Evolutionary conservation across 2,888 invertebrate species (phyloP), one percentile per base, ranked within the genome.

Genomic region (Aphidoletes aphidimyza): DNA sequence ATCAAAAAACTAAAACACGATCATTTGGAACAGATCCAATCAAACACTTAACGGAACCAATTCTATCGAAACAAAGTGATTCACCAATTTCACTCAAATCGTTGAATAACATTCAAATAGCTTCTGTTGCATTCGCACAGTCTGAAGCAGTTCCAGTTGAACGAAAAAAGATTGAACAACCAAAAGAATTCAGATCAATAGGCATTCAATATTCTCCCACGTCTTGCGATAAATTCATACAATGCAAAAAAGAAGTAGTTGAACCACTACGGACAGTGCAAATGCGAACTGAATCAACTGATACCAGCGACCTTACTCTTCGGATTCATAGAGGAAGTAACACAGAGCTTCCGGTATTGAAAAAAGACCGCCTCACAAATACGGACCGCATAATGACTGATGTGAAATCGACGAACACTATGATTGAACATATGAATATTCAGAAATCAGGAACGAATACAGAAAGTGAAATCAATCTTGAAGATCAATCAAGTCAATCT

Each of bases 1-100:
- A 92, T 87, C 89, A 88, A 54, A 54, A 36, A 36, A 88, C 88
- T 5, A 86, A 88, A 84, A 93, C 91, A 85, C 90, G 91, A 84
- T 92, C 91, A 83, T 89, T 94, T 59, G 93, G 92, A 9, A 91
- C 93, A 22, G 93, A 94, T 47, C 91, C 92, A n/a, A 84, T 49
- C 49, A 34, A 49, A 49, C 34, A 34, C 17, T 8, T 34, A 47
- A 22, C n/a, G 11, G 36, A 84, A 42, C 42, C 34, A 22, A 5
- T 17, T n/a, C n/a, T n/a, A n/a, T n/a, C n/a, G 14, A 34, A 36
- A 11, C 47, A 30, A 34, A 26, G 2, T 37, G 81, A 45, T 47
- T n/a, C 88, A 26, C 89, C 91, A 0, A 88, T 92, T 42, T 92
- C 92, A 0, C 87, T 92, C 37, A 88, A 88, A 83, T 89, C 91